A percentile compares a stretch with the other conserved stretches of the same genome.
These are phyloP conservation scores for Craniophora ligustri DNA, from an alignment of 2,888 invertebrate genomes.

Conservation along the genomic window DNA sequence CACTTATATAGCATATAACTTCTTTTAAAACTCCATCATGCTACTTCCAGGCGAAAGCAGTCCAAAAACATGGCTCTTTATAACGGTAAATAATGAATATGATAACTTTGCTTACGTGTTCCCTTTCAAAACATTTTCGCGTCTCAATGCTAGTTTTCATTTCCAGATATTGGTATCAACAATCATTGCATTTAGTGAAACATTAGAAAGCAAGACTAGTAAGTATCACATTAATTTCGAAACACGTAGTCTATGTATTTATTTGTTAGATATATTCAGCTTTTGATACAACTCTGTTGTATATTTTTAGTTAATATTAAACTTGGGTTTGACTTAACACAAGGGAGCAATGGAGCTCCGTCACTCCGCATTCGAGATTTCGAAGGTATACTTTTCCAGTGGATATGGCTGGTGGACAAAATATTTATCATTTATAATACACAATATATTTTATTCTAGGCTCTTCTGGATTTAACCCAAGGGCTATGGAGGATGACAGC, in stretches of 20 bases:
- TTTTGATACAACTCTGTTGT: slow-evolving; percentile 25
- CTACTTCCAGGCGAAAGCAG: slow-evolving; percentile 54
- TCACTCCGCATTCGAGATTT: slow-evolving; percentile 68
- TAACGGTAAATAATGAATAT: slow-evolving; percentile 63
- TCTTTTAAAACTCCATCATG: slow-evolving; percentile 61
- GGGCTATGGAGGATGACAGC: slow-evolving; percentile 46
- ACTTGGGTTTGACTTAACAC: slow-evolving; percentile 75
- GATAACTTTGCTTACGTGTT: not conserved
- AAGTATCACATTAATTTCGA: slow-evolving; percentile 36
- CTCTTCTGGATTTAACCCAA: slow-evolving; percentile 51
- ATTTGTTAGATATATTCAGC: slow-evolving; percentile 9
- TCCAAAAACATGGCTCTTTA: slow-evolving; percentile 59
- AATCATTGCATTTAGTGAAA: slow-evolving; percentile 50
- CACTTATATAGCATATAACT: slow-evolving; percentile 37
- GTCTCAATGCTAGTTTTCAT: slow-evolving; percentile 4
- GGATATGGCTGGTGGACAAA: not conserved
- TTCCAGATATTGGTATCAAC: slow-evolving; percentile 42
- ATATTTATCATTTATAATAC: not conserved
- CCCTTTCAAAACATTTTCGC: not conserved
- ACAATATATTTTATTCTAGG: slow-evolving; percentile 40
- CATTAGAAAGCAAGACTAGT: slow-evolving; percentile 61
- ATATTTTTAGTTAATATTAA: slow-evolving; percentile 73
- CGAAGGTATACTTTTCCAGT: slow-evolving; percentile 62
- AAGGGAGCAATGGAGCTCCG: slow-evolving; percentile 67
- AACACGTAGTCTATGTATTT: slow-evolving; percentile 3